A percentile compares a stretch with the other conserved stretches of the same genome.
Conservation (phyloP, 2,888 invertebrate species). For the Frankliniella intonsa region DNA sequence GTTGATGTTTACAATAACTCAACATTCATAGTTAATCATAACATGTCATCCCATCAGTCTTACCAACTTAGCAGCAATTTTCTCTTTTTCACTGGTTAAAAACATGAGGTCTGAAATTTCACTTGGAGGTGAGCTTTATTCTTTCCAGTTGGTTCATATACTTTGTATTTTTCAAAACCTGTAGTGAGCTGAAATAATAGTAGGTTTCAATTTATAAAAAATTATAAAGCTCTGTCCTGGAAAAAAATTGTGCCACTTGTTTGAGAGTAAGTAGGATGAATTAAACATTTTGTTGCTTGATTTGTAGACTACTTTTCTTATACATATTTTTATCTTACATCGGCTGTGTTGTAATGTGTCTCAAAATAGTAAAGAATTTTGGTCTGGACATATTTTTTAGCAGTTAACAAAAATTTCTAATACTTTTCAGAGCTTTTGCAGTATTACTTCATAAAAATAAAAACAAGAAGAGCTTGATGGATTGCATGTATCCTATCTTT, state of each 20-base stretch:
- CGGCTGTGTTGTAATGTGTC: slow-evolving; percentile 4
- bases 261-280: background rate
- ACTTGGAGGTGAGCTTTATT: background rate
- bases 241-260: background rate
- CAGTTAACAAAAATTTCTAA: too few relatives aligned
- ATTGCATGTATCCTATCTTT: background rate
- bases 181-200: background rate
- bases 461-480: background rate
- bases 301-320: background rate
- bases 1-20: too few relatives aligned
- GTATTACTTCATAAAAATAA: too few relatives aligned
- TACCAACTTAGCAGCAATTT: background rate
- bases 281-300: slow-evolving; percentile 5
- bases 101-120: background rate
- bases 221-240: background rate
- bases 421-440: too few relatives aligned
- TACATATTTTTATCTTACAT: background rate
- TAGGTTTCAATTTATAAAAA: background rate
- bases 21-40: too few relatives aligned
- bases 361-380: background rate
- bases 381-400: too few relatives aligned
- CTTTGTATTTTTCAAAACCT: background rate
- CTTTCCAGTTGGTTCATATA: background rate
- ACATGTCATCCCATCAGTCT: background rate
- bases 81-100: background rate